Evolutionary conservation across 2,797 vertebrate species (phyloP).

Genomic region (Enteromius argenteus): DNA sequence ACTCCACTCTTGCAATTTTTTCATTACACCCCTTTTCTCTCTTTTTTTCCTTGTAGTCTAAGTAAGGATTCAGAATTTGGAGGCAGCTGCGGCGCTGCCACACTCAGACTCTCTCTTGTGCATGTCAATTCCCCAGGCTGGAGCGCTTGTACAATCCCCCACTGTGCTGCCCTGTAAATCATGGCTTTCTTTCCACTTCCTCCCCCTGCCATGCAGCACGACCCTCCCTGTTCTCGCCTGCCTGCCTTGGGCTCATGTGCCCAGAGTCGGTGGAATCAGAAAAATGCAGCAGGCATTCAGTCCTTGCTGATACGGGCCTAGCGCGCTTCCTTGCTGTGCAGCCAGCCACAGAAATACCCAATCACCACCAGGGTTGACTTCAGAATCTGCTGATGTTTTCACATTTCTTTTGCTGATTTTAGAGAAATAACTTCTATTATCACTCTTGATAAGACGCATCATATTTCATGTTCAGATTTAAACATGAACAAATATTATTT

Average conservation of each 20-base stretch:
- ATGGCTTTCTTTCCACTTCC: slow-evolving; percentile 65
- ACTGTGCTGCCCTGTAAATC: slow-evolving; percentile 78
- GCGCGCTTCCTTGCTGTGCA: neutral
- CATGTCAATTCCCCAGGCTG: slow-evolving; percentile 73
- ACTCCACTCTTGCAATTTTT: neutral
- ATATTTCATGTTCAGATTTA: slow-evolving; percentile 4
- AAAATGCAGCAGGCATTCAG: slow-evolving; percentile 53
- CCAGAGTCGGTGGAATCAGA: slow-evolving; percentile 55
- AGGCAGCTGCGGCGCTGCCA: slow-evolving; percentile 73
- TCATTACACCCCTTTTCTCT: neutral
- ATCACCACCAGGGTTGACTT: neutral
- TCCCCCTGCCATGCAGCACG: slow-evolving; percentile 58
- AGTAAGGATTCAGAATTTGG: slow-evolving; percentile 60
- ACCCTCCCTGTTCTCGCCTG: slow-evolving; percentile 34
- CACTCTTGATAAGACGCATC: neutral
- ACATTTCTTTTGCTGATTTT: neutral
- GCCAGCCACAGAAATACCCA: neutral
- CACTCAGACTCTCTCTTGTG: slow-evolving; percentile 69
- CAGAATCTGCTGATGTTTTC: neutral
- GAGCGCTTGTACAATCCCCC: slow-evolving; percentile 74
- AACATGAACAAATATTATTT: neutral
- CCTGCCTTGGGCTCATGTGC: slow-evolving; percentile 46
- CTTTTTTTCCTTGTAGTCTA: neutral
- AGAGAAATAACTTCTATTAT: neutral
- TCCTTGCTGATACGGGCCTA: slow-evolving; percentile 6